These are phyloP conservation scores for Mythimna impura DNA, from an alignment of 2,888 invertebrate species.

Conservation along the genomic window DNA sequence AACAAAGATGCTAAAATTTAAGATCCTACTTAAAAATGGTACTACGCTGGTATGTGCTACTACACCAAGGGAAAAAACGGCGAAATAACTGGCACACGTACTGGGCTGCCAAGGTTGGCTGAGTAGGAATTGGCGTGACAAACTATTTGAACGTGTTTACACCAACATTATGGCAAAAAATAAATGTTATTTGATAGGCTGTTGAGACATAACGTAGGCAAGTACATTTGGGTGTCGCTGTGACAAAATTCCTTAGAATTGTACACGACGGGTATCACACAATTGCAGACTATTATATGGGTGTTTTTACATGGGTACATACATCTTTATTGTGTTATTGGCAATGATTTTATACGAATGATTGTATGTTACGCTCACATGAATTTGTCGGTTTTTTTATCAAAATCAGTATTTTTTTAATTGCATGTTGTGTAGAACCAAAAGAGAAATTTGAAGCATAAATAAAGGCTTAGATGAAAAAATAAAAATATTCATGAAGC, in stretches of 20 bases:
- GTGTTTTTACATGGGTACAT: conserved; percentile 51
- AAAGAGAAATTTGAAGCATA: conserved; percentile 20
- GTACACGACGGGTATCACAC: conserved; percentile 41
- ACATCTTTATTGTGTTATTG: conserved; percentile 60
- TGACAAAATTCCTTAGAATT: conserved; percentile 62
- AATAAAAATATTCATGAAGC: neutral
- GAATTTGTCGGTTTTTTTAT: conserved; percentile 60
- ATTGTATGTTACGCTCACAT: conserved; percentile 61
- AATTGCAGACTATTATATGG: conserved; percentile 52
- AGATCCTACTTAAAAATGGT: conserved; percentile 71
- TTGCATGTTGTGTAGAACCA: conserved; percentile 29
- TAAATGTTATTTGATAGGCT: conserved; percentile 42
- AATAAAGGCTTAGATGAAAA: neutral
- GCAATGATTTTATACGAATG: conserved; percentile 62
- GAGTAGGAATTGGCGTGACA: conserved; percentile 52
- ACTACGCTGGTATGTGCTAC: conserved; percentile 65
- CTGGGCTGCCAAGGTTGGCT: conserved; percentile 71
- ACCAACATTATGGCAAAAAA: conserved; percentile 50
- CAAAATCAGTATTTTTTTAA: conserved; percentile 44
- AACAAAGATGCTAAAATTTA: conserved; percentile 63
- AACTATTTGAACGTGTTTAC: conserved; percentile 44
- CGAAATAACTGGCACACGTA: conserved; percentile 68
- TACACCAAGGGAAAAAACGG: conserved; percentile 74
- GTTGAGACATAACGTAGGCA: conserved; percentile 31
- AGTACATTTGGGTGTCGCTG: conserved; percentile 20